Evolutionary conservation across 2,797 vertebrate species (phyloP).

Genomic region (Eurystomus glaucurus): DNA sequence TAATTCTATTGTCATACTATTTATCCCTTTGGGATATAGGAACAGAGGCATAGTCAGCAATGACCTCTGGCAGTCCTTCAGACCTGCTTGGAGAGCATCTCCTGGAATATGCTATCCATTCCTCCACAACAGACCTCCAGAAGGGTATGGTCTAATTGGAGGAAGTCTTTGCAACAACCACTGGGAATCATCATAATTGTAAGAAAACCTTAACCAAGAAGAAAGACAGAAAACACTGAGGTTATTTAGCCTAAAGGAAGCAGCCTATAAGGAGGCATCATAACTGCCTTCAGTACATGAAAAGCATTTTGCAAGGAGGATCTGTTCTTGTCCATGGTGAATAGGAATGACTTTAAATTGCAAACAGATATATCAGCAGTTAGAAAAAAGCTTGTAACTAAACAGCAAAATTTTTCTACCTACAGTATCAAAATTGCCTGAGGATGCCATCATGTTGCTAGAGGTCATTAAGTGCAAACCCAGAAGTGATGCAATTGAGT

Average conservation of each 20-base stretch:
- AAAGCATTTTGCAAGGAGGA: not conserved
- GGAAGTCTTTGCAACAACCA: not conserved
- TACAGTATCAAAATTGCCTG: not conserved
- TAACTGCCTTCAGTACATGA: not conserved
- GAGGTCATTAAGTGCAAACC: not conserved
- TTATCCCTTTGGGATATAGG: not conserved
- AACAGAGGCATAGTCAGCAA: not conserved
- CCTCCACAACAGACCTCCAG: not conserved
- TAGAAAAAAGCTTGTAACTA: not conserved
- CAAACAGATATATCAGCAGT: not conserved
- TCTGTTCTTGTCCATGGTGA: not conserved
- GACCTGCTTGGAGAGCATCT: not conserved
- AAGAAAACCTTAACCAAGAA: slow-evolving; percentile 1
- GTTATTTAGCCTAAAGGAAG: not conserved
- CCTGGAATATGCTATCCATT: fast-evolving
- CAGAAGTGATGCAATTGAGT: not conserved
- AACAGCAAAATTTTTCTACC: not conserved
- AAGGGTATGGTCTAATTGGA: not conserved
- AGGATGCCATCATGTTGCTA: not conserved
- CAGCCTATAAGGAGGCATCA: not conserved
- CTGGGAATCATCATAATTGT: not conserved
- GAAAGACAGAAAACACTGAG: not conserved
- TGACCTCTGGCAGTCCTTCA: not conserved
- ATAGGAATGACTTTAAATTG: not conserved
- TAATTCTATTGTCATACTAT: not conserved